Evolutionary conservation across 2,888 invertebrate genomes (phyloP).

Genomic region (Erebia epiphron): DNA sequence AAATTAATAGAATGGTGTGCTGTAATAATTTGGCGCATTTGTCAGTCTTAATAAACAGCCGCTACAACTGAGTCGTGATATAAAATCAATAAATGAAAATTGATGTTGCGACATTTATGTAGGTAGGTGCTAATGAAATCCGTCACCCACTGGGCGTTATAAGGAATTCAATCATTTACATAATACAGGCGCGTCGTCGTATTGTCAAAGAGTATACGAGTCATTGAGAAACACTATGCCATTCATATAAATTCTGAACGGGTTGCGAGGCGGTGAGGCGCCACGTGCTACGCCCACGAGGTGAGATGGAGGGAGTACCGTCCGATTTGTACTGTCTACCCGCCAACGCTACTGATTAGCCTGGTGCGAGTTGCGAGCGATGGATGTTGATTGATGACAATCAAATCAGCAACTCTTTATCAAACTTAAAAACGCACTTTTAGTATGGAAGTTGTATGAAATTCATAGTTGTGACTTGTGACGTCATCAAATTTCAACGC

Average conservation of each 20-base stretch:
- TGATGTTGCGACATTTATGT: constrained; percentile 19
- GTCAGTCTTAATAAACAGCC: constrained; percentile 13
- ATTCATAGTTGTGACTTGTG: no score
- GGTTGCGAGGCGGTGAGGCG: constrained; percentile 39
- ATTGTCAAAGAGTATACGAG: constrained; percentile 27
- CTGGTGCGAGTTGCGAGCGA: constrained; percentile 18
- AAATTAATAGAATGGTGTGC: not conserved
- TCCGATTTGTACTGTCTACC: constrained; percentile 54
- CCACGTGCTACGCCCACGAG: constrained; percentile 45
- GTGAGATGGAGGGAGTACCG: constrained; percentile 53
- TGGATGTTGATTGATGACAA: not conserved
- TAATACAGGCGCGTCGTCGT: constrained; percentile 27
- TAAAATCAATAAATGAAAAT: constrained; percentile 20
- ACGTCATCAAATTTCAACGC: no score
- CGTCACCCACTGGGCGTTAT: constrained; percentile 27
- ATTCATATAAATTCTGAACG: constrained; percentile 46
- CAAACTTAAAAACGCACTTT: no score
- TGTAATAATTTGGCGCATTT: constrained; percentile 19
- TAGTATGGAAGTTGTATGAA: no score
- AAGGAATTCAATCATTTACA: constrained; percentile 31
- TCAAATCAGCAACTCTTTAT: not conserved
- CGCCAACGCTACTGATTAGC: constrained; percentile 36
- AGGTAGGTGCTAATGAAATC: constrained; percentile 28
- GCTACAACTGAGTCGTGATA: constrained; percentile 16
- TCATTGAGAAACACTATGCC: constrained; percentile 42